These are phyloP conservation scores for Diachasmimorpha longicaudata DNA, from an alignment of 1,140 invertebrate species.

Conservation along the genomic window DNA sequence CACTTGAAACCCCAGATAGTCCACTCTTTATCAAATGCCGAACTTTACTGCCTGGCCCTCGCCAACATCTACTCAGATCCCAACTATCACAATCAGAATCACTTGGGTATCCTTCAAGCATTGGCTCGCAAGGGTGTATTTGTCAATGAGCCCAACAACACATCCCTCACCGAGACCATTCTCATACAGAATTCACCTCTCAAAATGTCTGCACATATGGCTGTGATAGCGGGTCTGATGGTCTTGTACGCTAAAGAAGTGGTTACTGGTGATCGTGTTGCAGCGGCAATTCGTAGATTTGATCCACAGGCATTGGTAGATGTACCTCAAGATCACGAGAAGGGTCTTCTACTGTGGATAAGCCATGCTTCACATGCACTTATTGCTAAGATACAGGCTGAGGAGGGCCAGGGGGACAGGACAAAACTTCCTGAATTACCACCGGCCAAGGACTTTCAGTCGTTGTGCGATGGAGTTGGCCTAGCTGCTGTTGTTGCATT, in stretches of 20 bases:
- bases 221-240: constrained; percentile 97
- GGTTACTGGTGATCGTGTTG: constrained; percentile 85
- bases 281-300: constrained; percentile 82
- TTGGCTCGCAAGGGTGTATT: constrained; percentile 90
- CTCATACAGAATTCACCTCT: constrained; percentile 95
- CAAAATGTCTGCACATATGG: constrained; percentile 94
- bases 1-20: constrained; percentile 93
- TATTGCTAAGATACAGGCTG: constrained; percentile 66
- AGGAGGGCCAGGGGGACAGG: constrained; percentile 56
- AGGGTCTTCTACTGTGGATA: constrained; percentile 90
- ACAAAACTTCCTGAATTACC: constrained; percentile 60
- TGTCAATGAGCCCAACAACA: constrained; percentile 82
- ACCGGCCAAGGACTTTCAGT: constrained; percentile 60
- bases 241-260: constrained; percentile 92
- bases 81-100: constrained; percentile 93
- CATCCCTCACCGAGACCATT: constrained; percentile 92
- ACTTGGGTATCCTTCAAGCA: constrained; percentile 92
- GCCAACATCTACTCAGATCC: constrained; percentile 97
- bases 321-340: constrained; percentile 78
- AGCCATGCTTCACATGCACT: constrained; percentile 83
- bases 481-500: constrained; percentile 89
- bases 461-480: constrained; percentile 88
- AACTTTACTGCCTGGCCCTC: constrained; percentile 94
- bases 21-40: constrained; percentile 90
- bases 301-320: constrained; percentile 52